Evolutionary conservation across 2,888 invertebrate genomes (phyloP), one percentile per base, ranked within the genome.

Genomic region (Kuschelorhynchus macadamiae): DNA sequence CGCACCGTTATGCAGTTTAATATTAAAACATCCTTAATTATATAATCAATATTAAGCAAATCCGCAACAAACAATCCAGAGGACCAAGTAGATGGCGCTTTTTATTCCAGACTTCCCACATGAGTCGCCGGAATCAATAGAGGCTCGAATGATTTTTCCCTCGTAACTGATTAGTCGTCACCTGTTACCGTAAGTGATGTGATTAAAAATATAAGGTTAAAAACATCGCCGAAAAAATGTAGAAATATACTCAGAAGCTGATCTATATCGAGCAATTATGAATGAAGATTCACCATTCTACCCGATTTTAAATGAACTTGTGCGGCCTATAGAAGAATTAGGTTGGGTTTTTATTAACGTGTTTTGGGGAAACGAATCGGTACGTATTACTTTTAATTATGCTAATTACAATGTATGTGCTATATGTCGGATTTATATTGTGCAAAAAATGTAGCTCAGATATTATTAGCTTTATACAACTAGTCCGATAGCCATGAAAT

Each of bases 321-420:
- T 65, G n/a, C 21, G 59, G 20, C 65, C 65, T 8, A 47, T 65
- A 2, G 65, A 65, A 25, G 65, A 65, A 25, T 50, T 65, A 30
- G 59, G 57, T 9, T 65, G 57, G 65, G 41, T 65, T 12, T 65
- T 65, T 18, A 47, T 65, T 7, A 65, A 65, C 18, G 65, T 65
- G 8, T 65, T 65, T 39, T 65, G 65, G 65, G 59, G 59, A 17
- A 65, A 49, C 14, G 65, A 65, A 12, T 59, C 65, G 33, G 65
- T 65, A 50, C 12, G 57, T 65, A 16, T 49, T 32, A 39, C 1
- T 32, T 52, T 32, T 25, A 25, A 25, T 25, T 7, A 25, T 25
- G 7, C 7, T 25, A 7, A 25, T 25, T 25, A n/a, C n/a, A n/a
- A n/a, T n/a, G n/a, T n/a, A n/a, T n/a, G n/a, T n/a, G n/a, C n/a